phyloP scores from a whole-genome alignment of 2,888 invertebrate genomes.

The Conchocele bisecta region DNA sequence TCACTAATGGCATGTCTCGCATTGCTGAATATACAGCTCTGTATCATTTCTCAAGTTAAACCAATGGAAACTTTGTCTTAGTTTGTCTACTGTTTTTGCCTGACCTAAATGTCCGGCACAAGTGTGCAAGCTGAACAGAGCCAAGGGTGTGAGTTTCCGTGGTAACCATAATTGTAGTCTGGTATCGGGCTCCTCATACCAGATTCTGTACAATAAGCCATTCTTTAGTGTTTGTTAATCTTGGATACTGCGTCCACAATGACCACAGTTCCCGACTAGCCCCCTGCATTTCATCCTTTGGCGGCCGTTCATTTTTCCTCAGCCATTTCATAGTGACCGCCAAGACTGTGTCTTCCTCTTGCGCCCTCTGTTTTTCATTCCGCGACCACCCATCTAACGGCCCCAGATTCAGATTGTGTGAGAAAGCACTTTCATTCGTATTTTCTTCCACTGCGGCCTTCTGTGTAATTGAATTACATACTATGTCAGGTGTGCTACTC shows the following conservation, averaged over 20 bases:
- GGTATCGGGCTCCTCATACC: background rate
- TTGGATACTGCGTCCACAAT: constrained; percentile 9
- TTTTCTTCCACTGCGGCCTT: too few relatives aligned
- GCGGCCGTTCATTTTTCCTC: background rate
- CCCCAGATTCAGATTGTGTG: constrained; percentile 1
- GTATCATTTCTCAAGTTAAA: constrained; percentile 6
- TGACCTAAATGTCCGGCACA: constrained; percentile 10
- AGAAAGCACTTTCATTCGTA: too few relatives aligned
- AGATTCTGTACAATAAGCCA: constrained; percentile 5
- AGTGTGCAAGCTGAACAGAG: background rate
- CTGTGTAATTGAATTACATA: too few relatives aligned
- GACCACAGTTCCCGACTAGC: constrained; percentile 10
- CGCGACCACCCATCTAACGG: constrained; percentile 1
- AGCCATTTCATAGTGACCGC: constrained; percentile 1
- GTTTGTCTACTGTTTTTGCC: constrained; percentile 2
- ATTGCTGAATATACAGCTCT: constrained; percentile 1
- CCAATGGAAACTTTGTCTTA: constrained; percentile 5
- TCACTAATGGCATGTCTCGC: background rate
- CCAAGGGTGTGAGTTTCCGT: background rate
- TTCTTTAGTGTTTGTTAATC: background rate
- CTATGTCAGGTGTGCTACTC: too few relatives aligned
- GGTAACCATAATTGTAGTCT: background rate
- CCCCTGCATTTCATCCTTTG: background rate
- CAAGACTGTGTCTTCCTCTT: background rate
- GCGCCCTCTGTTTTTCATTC: background rate